phyloP scores from a whole-genome alignment of 1,140 invertebrate species.

The Rhagoletis zephyria region DNA sequence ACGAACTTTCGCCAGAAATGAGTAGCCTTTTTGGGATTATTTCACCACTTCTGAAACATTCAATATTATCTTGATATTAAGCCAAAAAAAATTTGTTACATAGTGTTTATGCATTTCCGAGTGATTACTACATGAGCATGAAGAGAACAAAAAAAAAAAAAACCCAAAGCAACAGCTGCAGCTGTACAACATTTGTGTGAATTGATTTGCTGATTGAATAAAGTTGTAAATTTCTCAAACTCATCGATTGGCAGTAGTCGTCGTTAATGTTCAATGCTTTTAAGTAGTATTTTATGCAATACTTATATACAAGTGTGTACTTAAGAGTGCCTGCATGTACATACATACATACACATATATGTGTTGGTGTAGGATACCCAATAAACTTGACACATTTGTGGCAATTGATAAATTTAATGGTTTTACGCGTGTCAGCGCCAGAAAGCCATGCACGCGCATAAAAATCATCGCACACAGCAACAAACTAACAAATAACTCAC shows the following conservation, averaged over 20 bases:
- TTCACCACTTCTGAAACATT: no score
- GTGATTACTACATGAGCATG: no score
- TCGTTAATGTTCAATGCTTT: neutral
- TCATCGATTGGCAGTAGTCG: neutral
- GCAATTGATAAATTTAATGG: slow-evolving; percentile 72
- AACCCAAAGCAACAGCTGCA: neutral
- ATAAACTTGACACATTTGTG: slow-evolving; percentile 59
- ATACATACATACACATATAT: neutral
- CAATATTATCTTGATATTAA: no score
- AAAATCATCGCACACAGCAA: neutral
- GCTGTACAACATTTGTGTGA: slow-evolving; percentile 35
- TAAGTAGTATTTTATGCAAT: neutral
- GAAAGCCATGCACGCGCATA: slow-evolving; percentile 62
- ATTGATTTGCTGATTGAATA: slow-evolving; percentile 69
- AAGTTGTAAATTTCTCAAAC: slow-evolving; percentile 65
- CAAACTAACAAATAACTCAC: neutral
- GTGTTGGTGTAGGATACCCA: neutral
- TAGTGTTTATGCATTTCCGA: no score
- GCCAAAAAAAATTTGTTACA: no score
- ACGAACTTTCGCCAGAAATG: no score
- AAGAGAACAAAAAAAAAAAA: neutral
- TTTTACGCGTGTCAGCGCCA: slow-evolving; percentile 69
- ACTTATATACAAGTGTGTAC: no score
- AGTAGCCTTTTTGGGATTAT: no score
- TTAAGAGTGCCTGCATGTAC: neutral